phyloP scores from a whole-genome alignment of 2,797 vertebrate genomes.

The Florisuga fusca region DNA sequence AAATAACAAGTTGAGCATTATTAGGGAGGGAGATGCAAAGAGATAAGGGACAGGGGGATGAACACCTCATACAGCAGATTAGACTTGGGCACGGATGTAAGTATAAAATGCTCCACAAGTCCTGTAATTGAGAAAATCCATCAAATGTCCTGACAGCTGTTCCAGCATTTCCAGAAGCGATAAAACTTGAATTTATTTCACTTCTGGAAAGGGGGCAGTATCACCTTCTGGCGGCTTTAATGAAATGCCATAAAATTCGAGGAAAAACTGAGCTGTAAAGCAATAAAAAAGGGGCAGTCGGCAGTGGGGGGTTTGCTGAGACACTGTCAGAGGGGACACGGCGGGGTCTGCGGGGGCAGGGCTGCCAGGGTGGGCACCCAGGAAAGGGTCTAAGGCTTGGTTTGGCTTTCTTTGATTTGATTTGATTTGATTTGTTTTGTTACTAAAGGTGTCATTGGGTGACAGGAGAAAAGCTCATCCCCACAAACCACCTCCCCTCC shows the following conservation, averaged over 20 bases:
- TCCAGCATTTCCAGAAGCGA: conserved; percentile 85
- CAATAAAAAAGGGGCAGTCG: conserved; percentile 82
- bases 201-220: conserved; percentile 86
- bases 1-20: conserved; percentile 78
- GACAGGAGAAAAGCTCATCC: background rate
- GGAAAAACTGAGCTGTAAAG: conserved; percentile 85
- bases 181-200: conserved; percentile 88
- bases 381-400: background rate
- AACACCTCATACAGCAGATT: conserved; percentile 54
- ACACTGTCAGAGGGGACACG: background rate
- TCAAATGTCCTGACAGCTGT: conserved; percentile 84
- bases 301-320: conserved; percentile 75
- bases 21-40: conserved; percentile 73
- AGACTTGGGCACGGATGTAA: conserved; percentile 80
- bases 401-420: background rate
- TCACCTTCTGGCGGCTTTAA: conserved; percentile 87
- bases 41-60: conserved; percentile 54
- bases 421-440: background rate
- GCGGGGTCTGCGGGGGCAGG: background rate
- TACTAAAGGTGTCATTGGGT: background rate
- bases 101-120: conserved; percentile 87
- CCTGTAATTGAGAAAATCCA: conserved; percentile 88
- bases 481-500: background rate
- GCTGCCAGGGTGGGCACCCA: background rate
- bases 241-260: conserved; percentile 87